Conservation (phyloP, 1,140 invertebrate genomes). For the Eriosoma lanigerum region DNA sequence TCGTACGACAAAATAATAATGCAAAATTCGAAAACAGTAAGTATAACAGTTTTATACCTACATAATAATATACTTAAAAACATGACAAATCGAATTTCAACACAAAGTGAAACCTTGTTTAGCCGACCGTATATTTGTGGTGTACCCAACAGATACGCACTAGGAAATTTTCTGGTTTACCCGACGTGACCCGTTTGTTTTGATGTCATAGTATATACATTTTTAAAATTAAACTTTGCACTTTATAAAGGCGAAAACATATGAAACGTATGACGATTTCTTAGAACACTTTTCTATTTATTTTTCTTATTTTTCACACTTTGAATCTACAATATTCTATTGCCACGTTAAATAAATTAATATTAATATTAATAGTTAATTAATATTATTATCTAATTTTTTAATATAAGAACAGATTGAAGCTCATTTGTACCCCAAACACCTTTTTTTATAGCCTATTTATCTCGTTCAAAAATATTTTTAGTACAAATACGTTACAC, state of each 20-base stretch:
- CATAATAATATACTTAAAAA: neutral
- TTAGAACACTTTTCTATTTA: neutral
- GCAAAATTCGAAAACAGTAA: no score
- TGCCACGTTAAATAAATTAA: no score
- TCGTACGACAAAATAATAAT: no score
- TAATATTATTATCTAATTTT: no score
- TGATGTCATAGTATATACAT: neutral
- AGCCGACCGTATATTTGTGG: neutral
- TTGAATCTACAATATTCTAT: neutral
- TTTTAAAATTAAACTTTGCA: neutral
- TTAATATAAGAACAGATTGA: no score
- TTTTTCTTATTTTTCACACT: neutral
- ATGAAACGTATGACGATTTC: neutral
- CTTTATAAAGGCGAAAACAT: neutral
- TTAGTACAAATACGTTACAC: no score
- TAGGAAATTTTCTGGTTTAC: neutral
- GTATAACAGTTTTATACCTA: no score
- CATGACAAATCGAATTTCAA: neutral
- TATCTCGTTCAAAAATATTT: no score
- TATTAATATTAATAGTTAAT: no score
- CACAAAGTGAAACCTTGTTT: neutral
- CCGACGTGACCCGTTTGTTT: neutral
- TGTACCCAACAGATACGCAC: neutral
- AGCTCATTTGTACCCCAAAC: no score
- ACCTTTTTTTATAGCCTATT: no score